Conservation (phyloP, 2,888 invertebrate genomes). For the Tortrix viridana region DNA sequence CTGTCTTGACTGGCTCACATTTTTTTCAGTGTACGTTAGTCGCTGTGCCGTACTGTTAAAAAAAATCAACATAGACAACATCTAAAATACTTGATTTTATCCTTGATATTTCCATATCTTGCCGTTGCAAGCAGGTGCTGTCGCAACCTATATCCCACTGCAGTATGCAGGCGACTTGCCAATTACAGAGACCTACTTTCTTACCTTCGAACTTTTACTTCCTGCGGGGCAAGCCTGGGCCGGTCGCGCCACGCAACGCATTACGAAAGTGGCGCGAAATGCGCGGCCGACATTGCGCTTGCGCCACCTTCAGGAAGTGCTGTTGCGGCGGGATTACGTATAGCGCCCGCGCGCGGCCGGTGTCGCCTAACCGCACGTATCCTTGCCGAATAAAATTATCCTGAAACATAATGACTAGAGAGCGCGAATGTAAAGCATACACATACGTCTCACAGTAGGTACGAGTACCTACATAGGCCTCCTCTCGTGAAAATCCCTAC, state of each 20-base stretch:
- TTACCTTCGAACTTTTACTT: constrained; percentile 85
- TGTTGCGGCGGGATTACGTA: constrained; percentile 80
- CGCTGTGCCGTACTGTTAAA: no score
- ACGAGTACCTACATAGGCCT: no score
- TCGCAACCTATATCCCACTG: constrained; percentile 49
- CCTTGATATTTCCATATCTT: constrained; percentile 31
- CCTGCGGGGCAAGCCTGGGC: constrained; percentile 79
- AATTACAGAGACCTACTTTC: constrained; percentile 84
- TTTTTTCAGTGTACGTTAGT: no score
- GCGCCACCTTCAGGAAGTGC: constrained; percentile 84
- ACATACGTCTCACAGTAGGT: no score
- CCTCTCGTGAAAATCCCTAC: no score
- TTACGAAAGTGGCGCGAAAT: constrained; percentile 84
- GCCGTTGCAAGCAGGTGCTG: constrained; percentile 24
- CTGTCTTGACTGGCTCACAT: no score
- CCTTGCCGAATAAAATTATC: constrained; percentile 12
- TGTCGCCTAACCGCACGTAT: constrained; percentile 24
- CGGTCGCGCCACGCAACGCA: constrained; percentile 81
- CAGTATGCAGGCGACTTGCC: constrained; percentile 82
- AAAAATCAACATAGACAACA: background rate
- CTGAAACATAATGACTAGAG: constrained; percentile 7
- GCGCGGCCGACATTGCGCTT: constrained; percentile 83
- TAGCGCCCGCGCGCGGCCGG: constrained; percentile 51
- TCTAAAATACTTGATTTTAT: constrained; percentile 21
- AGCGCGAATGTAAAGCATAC: no score